These are phyloP conservation scores for Lagodon rhomboides DNA, from an alignment of 2,797 vertebrate genomes.

Conservation along the genomic window DNA sequence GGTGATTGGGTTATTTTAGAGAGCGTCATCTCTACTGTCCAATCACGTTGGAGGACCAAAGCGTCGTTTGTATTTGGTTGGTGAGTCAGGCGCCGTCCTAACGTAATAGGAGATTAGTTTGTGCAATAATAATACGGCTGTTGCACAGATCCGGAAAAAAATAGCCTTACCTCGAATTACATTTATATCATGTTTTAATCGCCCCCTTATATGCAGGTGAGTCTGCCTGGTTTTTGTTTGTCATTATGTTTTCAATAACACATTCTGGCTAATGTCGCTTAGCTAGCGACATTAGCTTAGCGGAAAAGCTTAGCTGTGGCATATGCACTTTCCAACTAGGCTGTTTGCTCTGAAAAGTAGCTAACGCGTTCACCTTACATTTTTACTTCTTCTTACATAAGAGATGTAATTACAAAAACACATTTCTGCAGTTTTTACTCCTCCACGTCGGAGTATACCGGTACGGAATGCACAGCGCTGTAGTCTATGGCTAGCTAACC, in stretches of 20 bases:
- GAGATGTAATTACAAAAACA: neutral
- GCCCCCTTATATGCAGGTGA: constrained; percentile 48
- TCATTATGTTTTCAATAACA: neutral
- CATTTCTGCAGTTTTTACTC: too few relatives aligned
- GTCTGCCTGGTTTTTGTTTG: constrained; percentile 10
- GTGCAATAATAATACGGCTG: constrained; percentile 3
- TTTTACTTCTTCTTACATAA: neutral
- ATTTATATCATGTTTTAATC: constrained; percentile 40
- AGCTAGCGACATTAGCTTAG: constrained; percentile 63
- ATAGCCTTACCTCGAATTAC: neutral
- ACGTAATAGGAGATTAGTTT: constrained; percentile 63
- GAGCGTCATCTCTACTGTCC: constrained; percentile 49
- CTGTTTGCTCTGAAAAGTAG: constrained; percentile 9
- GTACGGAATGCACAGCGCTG: neutral
- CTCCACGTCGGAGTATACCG: fast-evolving
- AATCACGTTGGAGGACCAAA: constrained; percentile 51
- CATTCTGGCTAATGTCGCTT: neutral
- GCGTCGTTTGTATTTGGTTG: constrained; percentile 74
- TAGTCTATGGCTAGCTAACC: constrained; percentile 5
- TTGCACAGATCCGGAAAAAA: neutral
- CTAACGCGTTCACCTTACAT: fast-evolving
- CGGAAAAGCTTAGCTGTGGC: constrained; percentile 32
- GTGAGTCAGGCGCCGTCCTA: constrained; percentile 19
- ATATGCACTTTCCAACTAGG: neutral
- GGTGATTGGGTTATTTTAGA: constrained; percentile 59